Evolutionary conservation across 2,797 vertebrate species (phyloP).

Genomic region (Myoxocephalus aenaeus): DNA sequence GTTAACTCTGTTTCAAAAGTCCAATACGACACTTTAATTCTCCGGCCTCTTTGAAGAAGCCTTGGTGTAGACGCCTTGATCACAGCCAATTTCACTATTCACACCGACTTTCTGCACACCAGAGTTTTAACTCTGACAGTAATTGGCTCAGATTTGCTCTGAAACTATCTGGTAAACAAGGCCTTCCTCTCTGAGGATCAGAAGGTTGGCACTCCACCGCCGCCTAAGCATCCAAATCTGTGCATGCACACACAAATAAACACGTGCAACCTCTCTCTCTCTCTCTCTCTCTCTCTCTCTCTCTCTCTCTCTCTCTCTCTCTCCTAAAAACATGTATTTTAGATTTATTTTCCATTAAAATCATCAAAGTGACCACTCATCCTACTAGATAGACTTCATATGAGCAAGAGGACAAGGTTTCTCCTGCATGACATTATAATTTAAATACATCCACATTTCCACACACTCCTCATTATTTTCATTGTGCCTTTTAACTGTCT

Average conservation of each 20-base stretch:
- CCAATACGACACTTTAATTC: slow-evolving; percentile 38
- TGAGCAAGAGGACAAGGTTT: background rate
- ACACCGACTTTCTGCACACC: slow-evolving; percentile 4
- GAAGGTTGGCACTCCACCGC: slow-evolving; percentile 1
- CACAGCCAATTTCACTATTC: slow-evolving; percentile 55
- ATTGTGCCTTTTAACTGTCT: slow-evolving; percentile 38
- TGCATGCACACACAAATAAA: background rate
- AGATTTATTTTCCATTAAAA: slow-evolving; percentile 45
- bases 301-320: background rate
- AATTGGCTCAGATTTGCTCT: slow-evolving; percentile 59
- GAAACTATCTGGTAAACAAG: slow-evolving; percentile 49
- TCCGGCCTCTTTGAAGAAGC: slow-evolving; percentile 47
- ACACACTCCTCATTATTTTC: slow-evolving; percentile 45
- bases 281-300: background rate
- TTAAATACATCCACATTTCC: slow-evolving; percentile 32
- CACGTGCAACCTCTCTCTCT: background rate
- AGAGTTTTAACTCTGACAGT: slow-evolving; percentile 47
- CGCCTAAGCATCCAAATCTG: background rate
- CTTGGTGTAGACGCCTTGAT: slow-evolving; percentile 25
- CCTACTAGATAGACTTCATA: slow-evolving; percentile 1
- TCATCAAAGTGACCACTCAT: slow-evolving; percentile 35
- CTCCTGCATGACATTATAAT: slow-evolving; percentile 8
- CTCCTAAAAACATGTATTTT: background rate
- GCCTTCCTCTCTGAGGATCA: slow-evolving; percentile 41
- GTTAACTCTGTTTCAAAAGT: slow-evolving; percentile 39